Evolutionary conservation across 2,113 vertebrate genomes (phyloP), one percentile per base, ranked within the genome.

Genomic region (Myotis davidii): DNA sequence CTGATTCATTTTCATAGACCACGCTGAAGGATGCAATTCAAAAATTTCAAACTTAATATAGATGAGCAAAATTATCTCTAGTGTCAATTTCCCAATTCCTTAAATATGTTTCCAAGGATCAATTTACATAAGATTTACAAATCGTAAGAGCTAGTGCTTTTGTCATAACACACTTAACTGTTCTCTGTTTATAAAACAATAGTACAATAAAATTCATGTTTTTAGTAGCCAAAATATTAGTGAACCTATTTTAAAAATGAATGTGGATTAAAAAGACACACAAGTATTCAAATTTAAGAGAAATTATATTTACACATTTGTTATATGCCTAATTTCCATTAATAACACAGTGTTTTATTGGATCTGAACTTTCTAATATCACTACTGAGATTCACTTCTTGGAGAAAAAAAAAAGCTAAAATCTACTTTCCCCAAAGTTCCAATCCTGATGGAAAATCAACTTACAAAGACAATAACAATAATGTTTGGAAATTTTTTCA

Each of bases 381-480:
- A 83, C 82, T 85, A 86, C 64, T 89, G 76, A 89, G 76, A 90
- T 94, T 74, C 39, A 88, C 52, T 95, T 90, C 50, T 42, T 81
- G 29, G 27, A 9, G 5, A 45, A 6, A 6, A 5, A 17, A n/a
- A 88, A 65, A 92, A 65, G 10, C 69, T 69, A 45, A 84, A 95
- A 70, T 4, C 54, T 93, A 59, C 85, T 92, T 91, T 77, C 34
- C 45, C 54, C 18, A n/a, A 85, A 93, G 67, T 56, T 95, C 29
- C 90, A 88, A 95, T 23, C 18, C 45, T 88, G 59, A 88, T 81
- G 82, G 74, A 85, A 96, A 96, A 94, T 70, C 72, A 94, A 39
- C 27, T 56, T 85, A 94, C 65, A 95, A 56, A 88, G 61, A 91
- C 77, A 93, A 50, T 88, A 96, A 91, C 34, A 45, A 93, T 91